Evolutionary conservation across 1,140 invertebrate genomes (phyloP).

Genomic region (Ylistrum balloti): DNA sequence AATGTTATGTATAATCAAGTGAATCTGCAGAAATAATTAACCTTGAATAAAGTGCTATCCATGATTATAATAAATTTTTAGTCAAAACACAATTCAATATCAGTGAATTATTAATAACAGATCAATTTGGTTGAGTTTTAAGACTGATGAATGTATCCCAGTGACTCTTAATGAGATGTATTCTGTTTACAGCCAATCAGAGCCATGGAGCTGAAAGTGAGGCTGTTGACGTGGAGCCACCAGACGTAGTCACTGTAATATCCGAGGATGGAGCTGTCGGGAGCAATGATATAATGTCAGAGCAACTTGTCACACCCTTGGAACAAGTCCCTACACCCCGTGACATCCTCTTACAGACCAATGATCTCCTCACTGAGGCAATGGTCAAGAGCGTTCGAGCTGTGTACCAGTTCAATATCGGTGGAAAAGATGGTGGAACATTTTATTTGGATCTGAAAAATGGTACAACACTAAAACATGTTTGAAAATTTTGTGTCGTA

Average conservation of each 20-base stretch:
- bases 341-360: conserved; percentile 65
- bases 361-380: conserved; percentile 61
- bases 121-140: too few relatives aligned
- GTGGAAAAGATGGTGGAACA: conserved; percentile 67
- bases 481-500: too few relatives aligned
- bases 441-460: conserved; percentile 78
- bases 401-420: conserved; percentile 74
- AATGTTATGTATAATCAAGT: too few relatives aligned
- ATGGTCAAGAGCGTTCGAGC: conserved; percentile 72
- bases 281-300: background rate
- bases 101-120: too few relatives aligned
- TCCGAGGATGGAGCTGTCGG: conserved; percentile 51
- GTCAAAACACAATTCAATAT: too few relatives aligned
- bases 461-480: too few relatives aligned
- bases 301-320: conserved; percentile 48
- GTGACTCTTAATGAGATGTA: too few relatives aligned
- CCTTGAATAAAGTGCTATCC: too few relatives aligned
- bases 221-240: background rate
- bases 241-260: conserved; percentile 43
- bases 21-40: too few relatives aligned
- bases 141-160: too few relatives aligned
- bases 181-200: background rate
- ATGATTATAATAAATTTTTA: too few relatives aligned
- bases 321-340: conserved; percentile 50
- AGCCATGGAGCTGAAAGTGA: conserved; percentile 31